Evolutionary conservation across 1,140 invertebrate species (phyloP).

Genomic region (Listronotus bonariensis): DNA sequence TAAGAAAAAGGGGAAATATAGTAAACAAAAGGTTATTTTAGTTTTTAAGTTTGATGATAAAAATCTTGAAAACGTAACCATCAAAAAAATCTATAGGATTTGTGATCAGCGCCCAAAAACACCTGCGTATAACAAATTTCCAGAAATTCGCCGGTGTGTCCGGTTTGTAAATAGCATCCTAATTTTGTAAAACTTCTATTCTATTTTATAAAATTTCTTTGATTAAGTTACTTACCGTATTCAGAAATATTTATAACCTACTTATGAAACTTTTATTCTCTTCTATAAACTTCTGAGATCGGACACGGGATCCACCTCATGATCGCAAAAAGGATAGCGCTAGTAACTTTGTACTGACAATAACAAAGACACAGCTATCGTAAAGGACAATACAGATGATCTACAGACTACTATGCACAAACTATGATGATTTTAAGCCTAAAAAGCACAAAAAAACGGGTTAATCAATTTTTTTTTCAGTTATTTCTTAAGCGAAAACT

Average conservation of each 20-base stretch:
- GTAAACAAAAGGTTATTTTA: no score
- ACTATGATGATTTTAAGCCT: slow-evolving; percentile 21
- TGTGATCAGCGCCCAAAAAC: no score
- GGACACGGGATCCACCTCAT: not conserved
- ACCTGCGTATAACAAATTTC: no score
- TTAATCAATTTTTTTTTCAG: slow-evolving; percentile 7
- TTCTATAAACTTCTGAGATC: not conserved
- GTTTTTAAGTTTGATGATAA: no score
- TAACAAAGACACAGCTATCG: slow-evolving; percentile 4
- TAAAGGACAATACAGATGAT: slow-evolving; percentile 6
- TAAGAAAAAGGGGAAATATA: no score
- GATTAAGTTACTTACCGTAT: not conserved
- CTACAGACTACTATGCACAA: slow-evolving; percentile 16
- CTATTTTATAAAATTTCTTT: not conserved
- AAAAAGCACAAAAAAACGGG: slow-evolving; percentile 18
- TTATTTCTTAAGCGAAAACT: slow-evolving; percentile 14
- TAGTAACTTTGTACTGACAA: not conserved
- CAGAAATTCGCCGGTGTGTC: no score
- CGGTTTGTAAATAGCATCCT: no score
- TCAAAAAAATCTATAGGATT: no score
- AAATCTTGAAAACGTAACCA: no score
- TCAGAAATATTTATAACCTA: not conserved
- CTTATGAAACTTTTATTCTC: not conserved
- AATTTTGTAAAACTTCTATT: no score
- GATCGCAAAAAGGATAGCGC: slow-evolving; percentile 10